A percentile compares a stretch with the other conserved stretches of the same genome.
phyloP scores from a whole-genome alignment of 1,140 invertebrate species.

The Tetragnatha versicolor region DNA sequence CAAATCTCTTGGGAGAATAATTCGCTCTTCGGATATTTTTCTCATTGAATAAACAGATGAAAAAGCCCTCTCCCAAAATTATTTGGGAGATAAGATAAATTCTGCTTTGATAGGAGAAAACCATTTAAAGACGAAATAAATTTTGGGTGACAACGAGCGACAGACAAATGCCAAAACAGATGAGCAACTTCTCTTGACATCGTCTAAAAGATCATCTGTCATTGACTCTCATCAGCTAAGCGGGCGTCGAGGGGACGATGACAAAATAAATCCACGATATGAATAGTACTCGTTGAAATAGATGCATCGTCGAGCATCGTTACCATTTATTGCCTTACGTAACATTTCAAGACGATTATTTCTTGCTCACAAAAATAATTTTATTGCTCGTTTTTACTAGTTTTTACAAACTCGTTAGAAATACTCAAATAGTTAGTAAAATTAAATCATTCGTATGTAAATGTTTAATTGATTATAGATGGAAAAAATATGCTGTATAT shows the following conservation, averaged over 20 bases:
- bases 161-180: slow-evolving; percentile 53
- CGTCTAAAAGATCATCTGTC: slow-evolving; percentile 36
- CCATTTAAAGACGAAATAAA: slow-evolving; percentile 41
- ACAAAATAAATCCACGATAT: background rate
- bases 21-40: slow-evolving; percentile 4
- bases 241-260: background rate
- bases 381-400: too few relatives aligned
- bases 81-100: slow-evolving; percentile 28
- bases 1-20: slow-evolving; percentile 17
- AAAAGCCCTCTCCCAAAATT: background rate
- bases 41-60: slow-evolving; percentile 17
- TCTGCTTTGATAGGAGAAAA: slow-evolving; percentile 42
- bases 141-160: slow-evolving; percentile 43
- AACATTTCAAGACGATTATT: too few relatives aligned
- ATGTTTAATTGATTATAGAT: too few relatives aligned
- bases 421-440: too few relatives aligned
- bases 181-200: slow-evolving; percentile 42
- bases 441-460: too few relatives aligned
- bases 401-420: too few relatives aligned
- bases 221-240: slow-evolving; percentile 22
- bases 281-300: too few relatives aligned
- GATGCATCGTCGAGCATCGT: too few relatives aligned
- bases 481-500: too few relatives aligned
- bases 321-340: too few relatives aligned
- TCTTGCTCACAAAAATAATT: too few relatives aligned